Conservation (phyloP, 2,888 invertebrate species). For the Volucella bombylans region DNA sequence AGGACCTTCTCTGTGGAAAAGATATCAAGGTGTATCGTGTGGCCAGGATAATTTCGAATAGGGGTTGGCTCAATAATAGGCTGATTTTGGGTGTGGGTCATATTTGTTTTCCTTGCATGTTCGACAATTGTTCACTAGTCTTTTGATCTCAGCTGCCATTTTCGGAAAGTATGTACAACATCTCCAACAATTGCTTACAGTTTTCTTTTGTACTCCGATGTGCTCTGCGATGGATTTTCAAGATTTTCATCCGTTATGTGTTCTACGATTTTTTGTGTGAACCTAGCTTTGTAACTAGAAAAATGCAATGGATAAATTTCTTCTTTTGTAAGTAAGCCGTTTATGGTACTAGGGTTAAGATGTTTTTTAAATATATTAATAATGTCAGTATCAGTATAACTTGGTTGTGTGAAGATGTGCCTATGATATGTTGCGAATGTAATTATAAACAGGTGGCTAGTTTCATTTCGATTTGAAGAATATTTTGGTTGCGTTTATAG, state of each 20-base stretch:
- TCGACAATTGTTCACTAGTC: constrained; percentile 46
- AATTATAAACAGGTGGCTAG: too few species aligned
- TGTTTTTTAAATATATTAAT: constrained; percentile 38
- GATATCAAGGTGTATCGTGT: constrained; percentile 22
- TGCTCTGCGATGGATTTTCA: constrained; percentile 38
- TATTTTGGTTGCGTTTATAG: constrained; percentile 3
- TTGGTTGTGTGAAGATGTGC: too few species aligned
- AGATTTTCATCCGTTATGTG: constrained; percentile 30
- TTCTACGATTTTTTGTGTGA: constrained; percentile 40
- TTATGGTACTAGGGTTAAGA: constrained; percentile 39
- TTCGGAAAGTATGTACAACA: constrained; percentile 52
- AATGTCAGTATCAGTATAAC: constrained; percentile 33
- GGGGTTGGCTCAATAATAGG: constrained; percentile 29
- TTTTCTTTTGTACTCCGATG: constrained; percentile 48
- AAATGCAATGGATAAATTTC: constrained; percentile 26
- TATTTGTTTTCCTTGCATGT: too few species aligned
- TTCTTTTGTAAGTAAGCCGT: constrained; percentile 49
- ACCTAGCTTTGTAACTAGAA: constrained; percentile 32
- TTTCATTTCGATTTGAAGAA: constrained; percentile 2
- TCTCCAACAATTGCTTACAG: constrained; percentile 18
- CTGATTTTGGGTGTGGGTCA: constrained; percentile 38
- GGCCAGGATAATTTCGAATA: constrained; percentile 20
- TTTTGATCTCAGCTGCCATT: constrained; percentile 49
- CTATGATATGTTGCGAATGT: too few species aligned
- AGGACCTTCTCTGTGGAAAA: constrained; percentile 20